phyloP scores from a whole-genome alignment of 2,113 vertebrate genomes.

The Cebus imitator region DNA sequence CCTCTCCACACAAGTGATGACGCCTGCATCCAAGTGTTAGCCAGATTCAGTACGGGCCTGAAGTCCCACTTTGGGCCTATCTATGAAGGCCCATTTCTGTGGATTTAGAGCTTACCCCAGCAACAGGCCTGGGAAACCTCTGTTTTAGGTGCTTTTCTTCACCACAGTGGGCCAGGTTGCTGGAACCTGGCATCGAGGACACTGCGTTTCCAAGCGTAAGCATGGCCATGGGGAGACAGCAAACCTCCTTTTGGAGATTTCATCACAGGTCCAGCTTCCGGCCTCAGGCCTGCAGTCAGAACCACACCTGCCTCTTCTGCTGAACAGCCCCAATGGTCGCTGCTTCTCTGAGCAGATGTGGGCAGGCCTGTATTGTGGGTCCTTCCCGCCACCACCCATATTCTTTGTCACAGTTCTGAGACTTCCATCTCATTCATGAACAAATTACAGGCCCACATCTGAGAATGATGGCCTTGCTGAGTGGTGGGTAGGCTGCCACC shows the following conservation, averaged over 20 bases:
- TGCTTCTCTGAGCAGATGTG: accelerated
- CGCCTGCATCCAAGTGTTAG: accelerated
- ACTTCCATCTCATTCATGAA: accelerated
- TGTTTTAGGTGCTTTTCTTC: background rate
- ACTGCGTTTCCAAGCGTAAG: accelerated
- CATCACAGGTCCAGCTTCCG: accelerated
- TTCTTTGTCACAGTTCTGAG: background rate
- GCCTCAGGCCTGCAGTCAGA: accelerated
- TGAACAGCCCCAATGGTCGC: accelerated
- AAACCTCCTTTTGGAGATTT: background rate
- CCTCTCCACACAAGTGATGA: accelerated
- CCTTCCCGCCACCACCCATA: accelerated
- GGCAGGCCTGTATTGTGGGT: background rate
- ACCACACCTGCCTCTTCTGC: accelerated
- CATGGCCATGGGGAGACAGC: background rate
- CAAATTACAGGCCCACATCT: accelerated
- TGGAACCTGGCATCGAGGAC: accelerated
- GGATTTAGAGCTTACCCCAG: background rate
- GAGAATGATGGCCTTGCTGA: accelerated
- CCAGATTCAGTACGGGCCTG: accelerated
- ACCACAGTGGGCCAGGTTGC: accelerated
- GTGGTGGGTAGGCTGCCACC: background rate
- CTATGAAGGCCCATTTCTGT: background rate
- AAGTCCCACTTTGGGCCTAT: accelerated
- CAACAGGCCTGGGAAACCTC: background rate